Conservation (phyloP, 2,888 invertebrate species). For the Ischnura elegans region DNA sequence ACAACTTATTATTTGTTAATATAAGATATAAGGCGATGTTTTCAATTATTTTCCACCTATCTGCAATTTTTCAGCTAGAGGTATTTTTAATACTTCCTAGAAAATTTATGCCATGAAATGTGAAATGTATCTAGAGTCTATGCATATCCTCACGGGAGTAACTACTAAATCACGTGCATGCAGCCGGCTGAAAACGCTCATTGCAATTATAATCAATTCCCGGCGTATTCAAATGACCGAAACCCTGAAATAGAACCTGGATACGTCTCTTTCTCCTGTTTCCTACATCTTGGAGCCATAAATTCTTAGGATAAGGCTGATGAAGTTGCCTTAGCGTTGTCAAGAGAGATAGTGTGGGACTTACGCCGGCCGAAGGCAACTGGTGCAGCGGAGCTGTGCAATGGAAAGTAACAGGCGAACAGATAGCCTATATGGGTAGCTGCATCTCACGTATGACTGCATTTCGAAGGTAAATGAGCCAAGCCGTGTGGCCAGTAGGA, state of each 20-base stretch:
- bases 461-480: background rate
- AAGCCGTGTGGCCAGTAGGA: background rate
- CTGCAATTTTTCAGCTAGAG: too few species aligned
- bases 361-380: constrained; percentile 54
- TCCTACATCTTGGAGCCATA: constrained; percentile 63
- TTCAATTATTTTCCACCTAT: too few species aligned
- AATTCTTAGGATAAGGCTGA: constrained; percentile 60
- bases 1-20: too few species aligned
- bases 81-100: background rate
- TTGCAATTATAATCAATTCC: constrained; percentile 64
- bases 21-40: too few species aligned
- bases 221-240: constrained; percentile 56
- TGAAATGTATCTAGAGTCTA: background rate
- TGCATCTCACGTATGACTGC: constrained; percentile 45
- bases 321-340: constrained; percentile 62
- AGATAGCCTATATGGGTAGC: constrained; percentile 49
- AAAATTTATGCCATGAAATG: background rate
- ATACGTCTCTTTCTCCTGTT: constrained; percentile 49
- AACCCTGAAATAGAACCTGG: constrained; percentile 62
- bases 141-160: background rate
- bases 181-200: constrained; percentile 38
- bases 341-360: constrained; percentile 50
- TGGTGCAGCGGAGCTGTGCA: constrained; percentile 55
- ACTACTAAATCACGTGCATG: constrained; percentile 21
- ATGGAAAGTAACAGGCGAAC: constrained; percentile 41